These are phyloP conservation scores for Eilema sororculum DNA, from an alignment of 2,888 invertebrate species.

Conservation along the genomic window DNA sequence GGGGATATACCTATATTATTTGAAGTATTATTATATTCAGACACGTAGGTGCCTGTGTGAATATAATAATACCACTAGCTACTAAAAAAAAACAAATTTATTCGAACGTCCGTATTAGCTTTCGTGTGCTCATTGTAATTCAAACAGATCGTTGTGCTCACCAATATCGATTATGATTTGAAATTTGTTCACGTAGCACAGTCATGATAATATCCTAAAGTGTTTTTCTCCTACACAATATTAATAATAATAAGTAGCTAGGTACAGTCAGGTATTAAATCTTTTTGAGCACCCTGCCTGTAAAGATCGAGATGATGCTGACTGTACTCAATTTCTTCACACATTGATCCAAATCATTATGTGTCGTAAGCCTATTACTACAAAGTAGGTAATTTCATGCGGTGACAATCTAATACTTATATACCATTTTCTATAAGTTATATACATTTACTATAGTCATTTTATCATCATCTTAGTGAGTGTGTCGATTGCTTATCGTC, in stretches of 20 bases:
- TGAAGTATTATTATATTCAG: no score
- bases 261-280: no score
- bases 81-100: not conserved
- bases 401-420: slow-evolving; percentile 41
- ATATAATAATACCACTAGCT: not conserved
- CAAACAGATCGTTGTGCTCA: slow-evolving; percentile 48
- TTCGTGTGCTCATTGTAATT: slow-evolving; percentile 17
- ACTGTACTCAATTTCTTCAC: slow-evolving; percentile 52
- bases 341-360: slow-evolving; percentile 36
- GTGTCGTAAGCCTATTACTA: slow-evolving; percentile 41
- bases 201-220: slow-evolving; percentile 42
- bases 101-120: not conserved
- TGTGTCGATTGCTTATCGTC: not conserved
- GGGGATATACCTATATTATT: no score
- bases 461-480: not conserved
- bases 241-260: slow-evolving; percentile 14
- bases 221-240: slow-evolving; percentile 28
- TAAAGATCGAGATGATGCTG: no score
- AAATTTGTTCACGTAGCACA: slow-evolving; percentile 56
- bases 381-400: slow-evolving; percentile 34
- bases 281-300: no score
- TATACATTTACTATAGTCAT: not conserved
- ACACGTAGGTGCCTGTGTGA: not conserved
- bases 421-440: slow-evolving; percentile 30
- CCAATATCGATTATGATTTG: slow-evolving; percentile 54